Base-by-base conservation (phyloP, 2,113 vertebrate genomes). In the Labeo rohita region DNA sequence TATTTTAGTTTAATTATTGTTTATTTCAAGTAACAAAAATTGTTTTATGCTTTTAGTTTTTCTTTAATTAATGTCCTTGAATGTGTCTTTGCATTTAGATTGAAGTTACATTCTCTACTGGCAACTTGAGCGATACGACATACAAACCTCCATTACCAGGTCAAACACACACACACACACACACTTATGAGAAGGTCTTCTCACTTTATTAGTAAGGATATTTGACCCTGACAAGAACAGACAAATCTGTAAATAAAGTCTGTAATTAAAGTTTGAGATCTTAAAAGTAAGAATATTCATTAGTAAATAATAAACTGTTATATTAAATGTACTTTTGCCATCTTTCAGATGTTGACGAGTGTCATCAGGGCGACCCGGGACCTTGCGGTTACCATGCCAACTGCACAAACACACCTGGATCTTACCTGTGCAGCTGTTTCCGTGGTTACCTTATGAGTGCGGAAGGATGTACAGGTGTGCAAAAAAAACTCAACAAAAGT, bases 341-440 rank as follows among this genome's bases (percentile, higher is more conserved):
- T 68, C 36, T 70, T 0, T 80, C 90, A 96, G 95, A 96, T 90
- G 89, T 93, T 18, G 91, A 96, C 85, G 95, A 96, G 88, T 96
- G 95, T 88, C 88, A 79, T 34, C 91, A 56, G 61, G 87, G 86
- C 15, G 80, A 52, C 8, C 85, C 81, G 2, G 88, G 86, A 21
- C 92, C 89, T 4, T 96, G 95, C 76, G 93, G 93, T 74, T 91
- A 68, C 85, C 86, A 92, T 78, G 93, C 94, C 90, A 93, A 91
- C 92, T 95, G 95, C 88, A 92, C 89, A 68, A 96, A 96, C 84
- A 93, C 76, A 50, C 92, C 84, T 0, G 95, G 95, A 70, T 95
- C 94, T 39, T 95, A 91, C 89, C 85, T 87, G 1, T 96, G 94
- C 88, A 90, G 84, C 90, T 96, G 95, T 91, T 88, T 90, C 90